These are phyloP conservation scores for Tromatobia lineatoria DNA, from an alignment of 2,888 invertebrate genomes.

Conservation along the genomic window DNA sequence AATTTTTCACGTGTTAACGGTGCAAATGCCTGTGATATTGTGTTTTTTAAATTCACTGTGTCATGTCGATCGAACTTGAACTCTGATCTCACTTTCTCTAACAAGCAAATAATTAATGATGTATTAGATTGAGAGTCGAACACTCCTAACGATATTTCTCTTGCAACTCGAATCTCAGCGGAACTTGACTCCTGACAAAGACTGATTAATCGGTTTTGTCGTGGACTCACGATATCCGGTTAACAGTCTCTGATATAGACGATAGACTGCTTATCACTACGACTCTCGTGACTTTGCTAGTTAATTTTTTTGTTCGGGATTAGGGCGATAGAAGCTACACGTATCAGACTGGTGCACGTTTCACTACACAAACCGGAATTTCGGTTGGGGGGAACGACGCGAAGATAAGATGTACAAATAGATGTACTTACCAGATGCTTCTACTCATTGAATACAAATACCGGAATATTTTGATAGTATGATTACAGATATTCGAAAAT, in stretches of 20 bases:
- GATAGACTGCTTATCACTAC: conserved; percentile 59
- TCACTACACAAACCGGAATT: not conserved
- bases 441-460: not conserved
- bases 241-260: conserved; percentile 6
- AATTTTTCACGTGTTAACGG: not conserved
- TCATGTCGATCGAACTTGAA: not conserved
- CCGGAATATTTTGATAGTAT: not conserved
- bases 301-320: conserved; percentile 41
- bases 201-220: conserved; percentile 44
- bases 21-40: not conserved
- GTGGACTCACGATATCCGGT: conserved; percentile 52
- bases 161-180: conserved; percentile 5
- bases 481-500: not conserved
- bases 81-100: not conserved
- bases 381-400: not conserved
- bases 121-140: not conserved
- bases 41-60: not conserved
- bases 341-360: conserved; percentile 5
- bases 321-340: conserved; percentile 15
- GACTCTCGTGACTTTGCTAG: conserved; percentile 38
- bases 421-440: not conserved
- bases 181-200: not conserved
- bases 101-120: not conserved
- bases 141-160: conserved; percentile 1
- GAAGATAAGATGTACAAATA: conserved; percentile 3